Conservation (phyloP, 2,888 invertebrate species). For the Nemotelus nigrinus region DNA sequence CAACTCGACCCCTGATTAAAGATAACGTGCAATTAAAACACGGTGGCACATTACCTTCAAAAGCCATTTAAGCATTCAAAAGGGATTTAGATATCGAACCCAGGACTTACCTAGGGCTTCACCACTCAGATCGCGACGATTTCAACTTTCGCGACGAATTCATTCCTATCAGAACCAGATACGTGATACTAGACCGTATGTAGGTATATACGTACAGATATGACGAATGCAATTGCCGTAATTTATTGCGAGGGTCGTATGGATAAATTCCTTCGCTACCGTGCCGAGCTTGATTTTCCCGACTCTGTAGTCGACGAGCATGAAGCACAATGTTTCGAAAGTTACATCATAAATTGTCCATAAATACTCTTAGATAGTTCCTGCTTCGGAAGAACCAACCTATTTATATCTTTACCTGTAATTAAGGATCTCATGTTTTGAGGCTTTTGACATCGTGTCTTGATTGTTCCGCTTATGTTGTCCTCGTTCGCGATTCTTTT, state of each 20-base stretch:
- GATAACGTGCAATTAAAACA: conserved; percentile 53
- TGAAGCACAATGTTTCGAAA: conserved; percentile 4
- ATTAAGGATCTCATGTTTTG: conserved; percentile 48
- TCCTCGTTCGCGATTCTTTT: background rate
- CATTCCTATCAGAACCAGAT: background rate
- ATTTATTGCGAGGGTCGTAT: conserved; percentile 29
- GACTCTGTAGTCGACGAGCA: background rate
- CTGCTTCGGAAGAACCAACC: background rate
- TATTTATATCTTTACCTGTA: conserved; percentile 43
- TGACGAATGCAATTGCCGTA: conserved; percentile 28
- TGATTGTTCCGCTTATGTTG: conserved; percentile 17
- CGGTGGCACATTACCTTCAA: conserved; percentile 32
- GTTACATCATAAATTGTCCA: conserved; percentile 36
- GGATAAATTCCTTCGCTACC: background rate
- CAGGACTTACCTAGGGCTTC: background rate
- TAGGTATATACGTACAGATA: background rate
- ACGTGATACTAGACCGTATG: background rate
- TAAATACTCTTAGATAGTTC: conserved; percentile 18
- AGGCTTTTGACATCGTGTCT: conserved; percentile 35
- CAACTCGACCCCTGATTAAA: conserved; percentile 49
- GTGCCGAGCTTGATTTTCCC: background rate
- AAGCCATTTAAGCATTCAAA: conserved; percentile 24
- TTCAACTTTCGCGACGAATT: conserved; percentile 12
- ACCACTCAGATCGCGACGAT: conserved; percentile 5
- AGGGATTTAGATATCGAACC: too few species aligned